Evolutionary conservation across 2,797 vertebrate genomes (phyloP).

Genomic region (Rhinoraja longicauda): DNA sequence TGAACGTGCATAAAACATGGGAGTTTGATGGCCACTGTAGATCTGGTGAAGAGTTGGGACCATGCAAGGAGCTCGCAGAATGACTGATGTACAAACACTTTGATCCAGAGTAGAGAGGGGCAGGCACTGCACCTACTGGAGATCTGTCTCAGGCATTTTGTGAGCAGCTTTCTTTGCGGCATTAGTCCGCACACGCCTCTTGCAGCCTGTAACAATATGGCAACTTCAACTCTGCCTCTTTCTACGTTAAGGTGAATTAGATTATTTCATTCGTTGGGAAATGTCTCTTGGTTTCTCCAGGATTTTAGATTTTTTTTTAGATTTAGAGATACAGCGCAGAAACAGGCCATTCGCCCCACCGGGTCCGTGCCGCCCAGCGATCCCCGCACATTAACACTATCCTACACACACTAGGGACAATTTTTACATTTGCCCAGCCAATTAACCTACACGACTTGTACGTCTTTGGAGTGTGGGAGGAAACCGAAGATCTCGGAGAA

Average conservation of each 20-base stretch:
- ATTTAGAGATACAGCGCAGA: no score
- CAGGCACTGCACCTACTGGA: background rate
- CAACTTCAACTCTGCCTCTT: background rate
- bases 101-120: background rate
- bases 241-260: background rate
- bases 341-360: no score
- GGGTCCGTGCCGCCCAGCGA: no score
- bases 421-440: no score
- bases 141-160: background rate
- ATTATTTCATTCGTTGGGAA: background rate
- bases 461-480: no score
- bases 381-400: no score
- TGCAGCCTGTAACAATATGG: background rate
- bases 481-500: no score
- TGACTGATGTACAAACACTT: background rate
- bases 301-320: no score
- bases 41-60: background rate
- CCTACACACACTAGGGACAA: no score
- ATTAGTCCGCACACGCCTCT: background rate
- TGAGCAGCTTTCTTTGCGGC: background rate
- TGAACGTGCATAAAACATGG: no score
- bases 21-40: background rate
- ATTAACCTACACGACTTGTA: no score
- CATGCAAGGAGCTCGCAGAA: background rate
- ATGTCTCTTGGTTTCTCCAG: background rate